Percentiles rank a stretch among this genome's conserved stretches.
These are phyloP conservation scores for Diplosoma virens DNA, from an alignment of 23 tunicate species.

Conservation along the genomic window DNA sequence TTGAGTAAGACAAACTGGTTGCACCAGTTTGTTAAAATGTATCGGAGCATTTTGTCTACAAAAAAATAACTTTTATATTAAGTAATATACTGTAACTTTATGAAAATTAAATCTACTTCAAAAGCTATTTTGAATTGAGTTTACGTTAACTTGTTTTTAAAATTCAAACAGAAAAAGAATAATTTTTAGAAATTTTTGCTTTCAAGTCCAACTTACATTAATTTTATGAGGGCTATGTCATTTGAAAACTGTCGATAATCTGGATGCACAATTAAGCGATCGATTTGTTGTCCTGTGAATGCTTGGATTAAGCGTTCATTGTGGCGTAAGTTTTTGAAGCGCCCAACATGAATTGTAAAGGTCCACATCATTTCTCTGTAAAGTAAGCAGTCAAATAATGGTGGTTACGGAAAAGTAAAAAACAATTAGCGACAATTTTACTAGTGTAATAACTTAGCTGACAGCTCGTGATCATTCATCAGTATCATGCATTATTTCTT, in stretches of 20 bases:
- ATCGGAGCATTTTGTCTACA: conserved; percentile 29
- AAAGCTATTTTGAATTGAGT: too few relatives aligned
- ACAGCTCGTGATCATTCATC: too few relatives aligned
- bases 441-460: too few relatives aligned
- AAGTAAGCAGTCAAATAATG: not conserved
- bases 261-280: conserved; percentile 35
- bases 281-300: not conserved
- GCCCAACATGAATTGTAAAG: conserved; percentile 36
- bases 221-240: conserved; percentile 39
- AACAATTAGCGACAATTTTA: too few relatives aligned
- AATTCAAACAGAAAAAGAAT: too few relatives aligned
- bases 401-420: too few relatives aligned
- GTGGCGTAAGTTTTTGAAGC: conserved; percentile 19
- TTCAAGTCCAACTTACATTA: conserved; percentile 29
- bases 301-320: conserved; percentile 22
- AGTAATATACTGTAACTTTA: too few relatives aligned
- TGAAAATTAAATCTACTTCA: too few relatives aligned
- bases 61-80: too few relatives aligned
- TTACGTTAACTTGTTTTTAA: too few relatives aligned
- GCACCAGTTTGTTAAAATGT: conserved; percentile 38
- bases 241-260: conserved; percentile 1
- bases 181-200: too few relatives aligned
- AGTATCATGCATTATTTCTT: too few relatives aligned
- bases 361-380: conserved; percentile 28
- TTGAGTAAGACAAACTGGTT: conserved; percentile 38